Evolutionary conservation across 2,888 invertebrate species (phyloP).

Genomic region (Sarcophaga variegata): DNA sequence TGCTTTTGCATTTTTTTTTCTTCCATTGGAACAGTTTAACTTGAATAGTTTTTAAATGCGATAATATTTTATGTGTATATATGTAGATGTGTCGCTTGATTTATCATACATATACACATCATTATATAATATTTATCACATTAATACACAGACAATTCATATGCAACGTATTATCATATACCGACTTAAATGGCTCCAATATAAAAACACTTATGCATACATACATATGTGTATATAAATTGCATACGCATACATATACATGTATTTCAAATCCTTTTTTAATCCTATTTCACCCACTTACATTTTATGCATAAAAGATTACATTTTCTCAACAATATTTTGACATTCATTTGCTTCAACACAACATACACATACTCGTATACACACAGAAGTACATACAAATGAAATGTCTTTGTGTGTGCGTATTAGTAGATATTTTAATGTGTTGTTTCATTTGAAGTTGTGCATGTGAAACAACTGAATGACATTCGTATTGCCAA

Average conservation of each 20-base stretch:
- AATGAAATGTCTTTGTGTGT: neutral
- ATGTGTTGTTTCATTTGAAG: conserved; percentile 36
- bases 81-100: no score
- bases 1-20: neutral
- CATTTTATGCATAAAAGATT: conserved; percentile 59
- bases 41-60: no score
- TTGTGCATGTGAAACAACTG: conserved; percentile 65
- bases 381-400: neutral
- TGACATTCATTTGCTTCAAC: conserved; percentile 63
- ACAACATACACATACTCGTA: conserved; percentile 19
- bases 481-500: conserved; percentile 70
- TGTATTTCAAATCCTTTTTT: conserved; percentile 45
- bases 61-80: no score
- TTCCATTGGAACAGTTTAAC: neutral
- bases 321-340: conserved; percentile 52
- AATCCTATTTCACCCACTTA: conserved; percentile 64
- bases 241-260: neutral
- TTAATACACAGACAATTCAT: no score
- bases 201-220: neutral
- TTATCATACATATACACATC: no score
- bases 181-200: neutral
- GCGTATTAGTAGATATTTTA: neutral
- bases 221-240: neutral
- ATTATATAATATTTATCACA: no score
- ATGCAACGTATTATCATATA: no score